A percentile compares a stretch with the other conserved stretches of the same genome.
These are phyloP conservation scores for Neosilurus mollespiculum DNA, from an alignment of 2,797 vertebrate species.

Conservation along the genomic window DNA sequence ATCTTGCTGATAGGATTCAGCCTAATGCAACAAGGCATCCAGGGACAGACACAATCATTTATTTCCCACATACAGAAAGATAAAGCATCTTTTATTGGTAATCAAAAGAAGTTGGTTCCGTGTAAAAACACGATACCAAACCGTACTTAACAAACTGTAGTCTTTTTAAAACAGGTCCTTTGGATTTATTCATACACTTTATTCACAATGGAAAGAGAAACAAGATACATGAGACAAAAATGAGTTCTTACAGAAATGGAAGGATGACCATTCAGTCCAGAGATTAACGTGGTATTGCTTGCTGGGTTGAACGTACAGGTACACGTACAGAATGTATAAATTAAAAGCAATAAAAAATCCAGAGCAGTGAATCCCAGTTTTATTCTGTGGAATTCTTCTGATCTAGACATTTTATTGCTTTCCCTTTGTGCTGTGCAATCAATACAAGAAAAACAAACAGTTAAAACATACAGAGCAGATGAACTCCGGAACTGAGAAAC, in stretches of 20 bases:
- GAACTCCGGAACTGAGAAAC: not conserved
- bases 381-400: not conserved
- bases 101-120: not conserved
- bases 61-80: not conserved
- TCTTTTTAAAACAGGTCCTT: not conserved
- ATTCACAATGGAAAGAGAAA: constrained; percentile 8
- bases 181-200: constrained; percentile 10
- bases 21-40: not conserved
- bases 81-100: not conserved
- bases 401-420: not conserved
- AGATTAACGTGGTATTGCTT: not conserved
- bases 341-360: not conserved
- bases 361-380: not conserved
- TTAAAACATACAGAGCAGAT: not conserved
- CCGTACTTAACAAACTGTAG: not conserved
- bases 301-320: not conserved
- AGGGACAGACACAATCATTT: not conserved
- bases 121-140: constrained; percentile 1
- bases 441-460: not conserved
- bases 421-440: not conserved
- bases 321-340: not conserved
- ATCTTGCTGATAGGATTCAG: not conserved
- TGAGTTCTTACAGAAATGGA: not conserved
- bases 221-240: not conserved
- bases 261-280: not conserved